Evolutionary conservation across 2,797 vertebrate species (phyloP), one percentile per base, ranked within the genome.

Genomic region (Decapterus maruadsi): DNA sequence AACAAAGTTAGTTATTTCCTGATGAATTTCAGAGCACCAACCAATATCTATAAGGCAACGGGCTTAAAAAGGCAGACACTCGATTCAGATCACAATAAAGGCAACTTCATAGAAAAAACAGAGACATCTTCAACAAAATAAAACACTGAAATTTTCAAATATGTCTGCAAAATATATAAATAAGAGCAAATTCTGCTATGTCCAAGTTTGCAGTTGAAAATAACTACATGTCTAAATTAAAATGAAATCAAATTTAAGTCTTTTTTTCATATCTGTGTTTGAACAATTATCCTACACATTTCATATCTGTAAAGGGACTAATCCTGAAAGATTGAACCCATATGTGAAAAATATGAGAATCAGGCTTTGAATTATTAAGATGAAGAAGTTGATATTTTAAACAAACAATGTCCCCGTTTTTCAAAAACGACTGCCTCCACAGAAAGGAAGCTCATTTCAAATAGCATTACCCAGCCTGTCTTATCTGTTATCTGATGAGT

Each of bases 401-500:
- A 73, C 38, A 36, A 57, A 73, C 38, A 36, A 57, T 20, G 19
- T 36, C 34, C 34, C 8, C 7, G 8, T 36, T 58, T 42, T 54
- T 53, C 17, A 59, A 12, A 14, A 68, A 68, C 43, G 34, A 48
- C 26, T 66, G 56, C 16, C 14, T 75, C 11, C 38, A 19, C 40
- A 67, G 17, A 42, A 43, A 65, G 48, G 58, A 50, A 22, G 34
- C 53, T 59, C 11, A 82, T 83, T 84, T 81, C 61, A 86, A 77
- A 81, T 56, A 62, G 53, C 50, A 75, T 78, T 40, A 76, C 72
- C 17, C 16, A 79, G 55, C 51, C 29, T 63, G 59, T 76, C 57
- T 80, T 72, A 87, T 88, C 77, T 80, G 60, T 80, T 72, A 87
- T 88, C 77, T 80, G 60, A 40, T 17, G 50, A 77, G 45, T 79